phyloP scores from a whole-genome alignment of 2,113 vertebrate species.

The Paralichthys olivaceus region DNA sequence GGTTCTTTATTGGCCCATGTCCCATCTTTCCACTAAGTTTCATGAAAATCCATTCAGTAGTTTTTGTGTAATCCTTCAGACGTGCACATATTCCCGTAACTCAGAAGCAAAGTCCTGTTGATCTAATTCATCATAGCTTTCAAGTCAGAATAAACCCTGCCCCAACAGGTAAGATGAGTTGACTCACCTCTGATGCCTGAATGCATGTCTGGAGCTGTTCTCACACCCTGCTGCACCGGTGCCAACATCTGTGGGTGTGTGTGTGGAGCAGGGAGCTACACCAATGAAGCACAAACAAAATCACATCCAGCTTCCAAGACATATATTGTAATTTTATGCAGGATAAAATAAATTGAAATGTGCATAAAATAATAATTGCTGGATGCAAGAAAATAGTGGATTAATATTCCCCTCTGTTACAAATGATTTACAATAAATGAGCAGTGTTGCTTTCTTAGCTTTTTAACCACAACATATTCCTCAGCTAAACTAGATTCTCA shows the following conservation, averaged over 20 bases:
- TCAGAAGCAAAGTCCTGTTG: slow-evolving; percentile 1
- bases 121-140: slow-evolving; percentile 12
- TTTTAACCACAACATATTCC: not conserved
- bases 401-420: not conserved
- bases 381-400: not conserved
- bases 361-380: not conserved
- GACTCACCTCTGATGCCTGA: slow-evolving; percentile 6
- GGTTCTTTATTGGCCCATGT: too few relatives aligned
- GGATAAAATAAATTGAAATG: not conserved
- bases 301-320: too few relatives aligned
- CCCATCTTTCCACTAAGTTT: too few relatives aligned
- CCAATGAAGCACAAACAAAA: not conserved
- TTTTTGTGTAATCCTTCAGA: not conserved
- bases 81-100: not conserved
- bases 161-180: slow-evolving; percentile 71
- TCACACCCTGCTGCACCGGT: slow-evolving; percentile 40
- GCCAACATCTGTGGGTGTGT: slow-evolving; percentile 17
- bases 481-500: not conserved
- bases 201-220: slow-evolving; percentile 67
- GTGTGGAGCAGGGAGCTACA: not conserved
- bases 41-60: too few relatives aligned
- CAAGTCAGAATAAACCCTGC: slow-evolving; percentile 42
- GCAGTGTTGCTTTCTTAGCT: not conserved
- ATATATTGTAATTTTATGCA: not conserved
- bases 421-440: not conserved